These are phyloP conservation scores for Rousettus leschenaultii DNA, from an alignment of 2,113 vertebrate species.

Conservation along the genomic window DNA sequence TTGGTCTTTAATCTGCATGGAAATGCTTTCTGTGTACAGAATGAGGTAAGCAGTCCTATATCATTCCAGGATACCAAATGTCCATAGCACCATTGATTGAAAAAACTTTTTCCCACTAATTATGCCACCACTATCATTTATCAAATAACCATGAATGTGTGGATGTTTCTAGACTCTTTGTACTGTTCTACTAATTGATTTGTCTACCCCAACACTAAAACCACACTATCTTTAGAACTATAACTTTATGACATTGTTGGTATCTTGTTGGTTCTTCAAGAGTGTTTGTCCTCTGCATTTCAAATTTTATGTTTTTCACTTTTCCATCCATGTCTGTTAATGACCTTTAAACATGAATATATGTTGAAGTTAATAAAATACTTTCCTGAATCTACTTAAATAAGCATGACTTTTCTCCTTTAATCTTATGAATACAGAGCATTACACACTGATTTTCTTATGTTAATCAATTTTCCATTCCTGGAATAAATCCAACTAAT, in stretches of 20 bases:
- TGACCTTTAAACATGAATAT: not conserved
- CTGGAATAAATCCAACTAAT: not conserved
- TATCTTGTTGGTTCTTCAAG: not conserved
- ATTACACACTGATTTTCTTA: not conserved
- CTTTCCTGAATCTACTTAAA: not conserved
- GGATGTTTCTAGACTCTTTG: not conserved
- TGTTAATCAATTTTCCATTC: not conserved
- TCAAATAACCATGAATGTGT: not conserved
- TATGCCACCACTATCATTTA: not conserved
- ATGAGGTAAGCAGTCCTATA: not conserved
- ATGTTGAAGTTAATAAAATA: not conserved
- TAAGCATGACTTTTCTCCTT: not conserved
- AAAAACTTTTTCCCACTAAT: not conserved
- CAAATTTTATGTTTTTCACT: not conserved
- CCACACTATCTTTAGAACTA: not conserved
- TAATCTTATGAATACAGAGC: not conserved
- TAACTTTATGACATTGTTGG: not conserved
- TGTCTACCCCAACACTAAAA: not conserved
- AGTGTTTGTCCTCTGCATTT: not conserved
- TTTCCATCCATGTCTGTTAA: not conserved
- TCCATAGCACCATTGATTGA: not conserved
- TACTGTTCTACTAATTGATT: not conserved
- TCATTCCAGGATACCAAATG: not conserved
- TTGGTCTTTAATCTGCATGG: not conserved
- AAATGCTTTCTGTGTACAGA: not conserved